phyloP scores from a whole-genome alignment of 2,797 vertebrate genomes.

The Myotis myotis region DNA sequence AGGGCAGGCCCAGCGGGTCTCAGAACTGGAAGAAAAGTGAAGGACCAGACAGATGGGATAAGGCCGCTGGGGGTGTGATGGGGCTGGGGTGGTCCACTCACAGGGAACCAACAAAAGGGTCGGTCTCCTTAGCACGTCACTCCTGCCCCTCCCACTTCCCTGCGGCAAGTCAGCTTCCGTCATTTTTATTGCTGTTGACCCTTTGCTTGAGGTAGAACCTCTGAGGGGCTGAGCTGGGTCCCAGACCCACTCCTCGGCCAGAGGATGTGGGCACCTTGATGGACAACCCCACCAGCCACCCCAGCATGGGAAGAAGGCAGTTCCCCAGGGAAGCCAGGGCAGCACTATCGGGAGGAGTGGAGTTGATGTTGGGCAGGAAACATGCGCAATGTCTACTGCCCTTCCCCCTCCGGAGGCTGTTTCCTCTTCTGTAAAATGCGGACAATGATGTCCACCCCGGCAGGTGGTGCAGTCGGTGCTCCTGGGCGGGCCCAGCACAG shows the following conservation, averaged over 20 bases:
- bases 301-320: neutral
- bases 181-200: neutral
- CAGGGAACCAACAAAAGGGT: accelerated
- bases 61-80: neutral
- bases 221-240: neutral
- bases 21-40: neutral
- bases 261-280: neutral
- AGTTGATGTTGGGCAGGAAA: neutral
- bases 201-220: neutral
- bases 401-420: neutral
- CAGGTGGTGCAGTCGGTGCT: accelerated
- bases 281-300: neutral
- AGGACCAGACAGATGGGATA: neutral
- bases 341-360: accelerated
- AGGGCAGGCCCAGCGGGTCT: neutral
- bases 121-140: neutral
- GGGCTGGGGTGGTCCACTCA: neutral
- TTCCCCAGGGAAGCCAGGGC: neutral
- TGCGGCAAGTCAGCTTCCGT: accelerated
- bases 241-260: neutral
- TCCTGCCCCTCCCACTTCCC: too few species aligned
- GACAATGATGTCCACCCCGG: accelerated
- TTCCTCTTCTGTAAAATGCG: neutral
- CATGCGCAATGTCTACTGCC: accelerated
- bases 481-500: neutral